Evolutionary conservation across 2,888 invertebrate species (phyloP), one percentile per base, ranked within the genome.

Genomic region (Oligia fasciuncula): DNA sequence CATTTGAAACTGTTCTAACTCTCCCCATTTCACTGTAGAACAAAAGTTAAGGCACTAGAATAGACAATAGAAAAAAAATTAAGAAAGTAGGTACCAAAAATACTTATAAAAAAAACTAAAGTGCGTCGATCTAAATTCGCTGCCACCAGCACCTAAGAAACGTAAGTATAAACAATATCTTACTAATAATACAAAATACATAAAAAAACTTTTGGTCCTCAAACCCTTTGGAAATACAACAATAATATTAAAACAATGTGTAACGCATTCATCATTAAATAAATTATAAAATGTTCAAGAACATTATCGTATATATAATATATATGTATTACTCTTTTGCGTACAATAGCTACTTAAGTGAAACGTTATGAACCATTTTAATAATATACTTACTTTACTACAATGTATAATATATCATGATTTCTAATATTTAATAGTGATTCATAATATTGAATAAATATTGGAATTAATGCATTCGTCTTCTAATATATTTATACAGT

Each of bases 11-110:
- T n/a, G 51, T 57, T 51, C 69, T 66, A 66, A 77, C 46, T 51
- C 40, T 54, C n/a, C 8, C 66, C 65, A 85, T 57, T 71, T 62
- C 71, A 86, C 77, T 85, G 82, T 84, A 78, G 67, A 87, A 85
- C 75, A 83, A 85, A 89, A 79, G 84, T 81, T 93, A 93, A 93
- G 93, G 93, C 93, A 93, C 93, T 89, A 85, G 88, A 83, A 89
- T 84, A 87, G 80, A 86, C 81, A 76, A 73, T 80, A 46, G 54
- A 80, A 79, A 80, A 77, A 83, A 76, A 76, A 49, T 60, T 68
- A 73, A 80, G 8, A 80, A 81, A 85, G 73, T n/a, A n/a, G n/a
- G n/a, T 76, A 75, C 72, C 60, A 87, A 87, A 80, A 72, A 65
- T 60, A 51, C 51, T 72, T 54, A 40, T 51, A 13, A 57, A 73